Base-by-base conservation (phyloP, 2,113 vertebrate genomes). In the Chascanopsetta lugubris region DNA sequence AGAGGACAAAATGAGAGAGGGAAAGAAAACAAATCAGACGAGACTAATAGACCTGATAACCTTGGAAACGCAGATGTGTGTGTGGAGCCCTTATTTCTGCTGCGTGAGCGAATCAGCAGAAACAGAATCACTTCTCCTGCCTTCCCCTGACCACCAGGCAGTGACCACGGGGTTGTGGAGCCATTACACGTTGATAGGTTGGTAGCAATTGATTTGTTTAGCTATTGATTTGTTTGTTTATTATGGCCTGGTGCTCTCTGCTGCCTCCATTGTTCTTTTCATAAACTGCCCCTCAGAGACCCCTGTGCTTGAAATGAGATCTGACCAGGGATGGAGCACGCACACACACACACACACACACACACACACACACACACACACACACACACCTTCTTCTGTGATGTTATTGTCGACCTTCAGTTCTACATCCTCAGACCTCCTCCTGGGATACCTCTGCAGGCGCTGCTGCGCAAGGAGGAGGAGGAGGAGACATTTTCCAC, bases 161-260 rank as follows among this genome's bases (percentile, higher is more conserved):
- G 21, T 49, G 58, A 65, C 72, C 29, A 18, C 21, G 9, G 55
- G 17, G 61, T 54, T 61, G 45, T 25, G 61, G 8, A n/a, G 53
- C 40, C 56, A 2, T 82, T 75, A 69, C 24, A 2, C 38, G 59
- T 10, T 49, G 54, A 74, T 66, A 32, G 73, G 54, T 64, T 74
- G 61, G 53, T 61, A 34, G 72, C 57, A 42, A 77, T 84, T 80
- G 77, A 82, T 88, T 80, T 72, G 73, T 82, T 71, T 45, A 73
- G 43, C 50, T 80, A 86, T 91, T 86, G 85, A 88, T 89, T 78
- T 43, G 38, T 63, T 86, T 75, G 80, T 80, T 76, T 86, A 56
- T 56, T 79, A 59, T 50, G 30, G 56, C 60, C 45, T 49, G 20
- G 25, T 36, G 45, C 18, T 55, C 27, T 49, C 30, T 57, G 57